Base-by-base conservation (phyloP, 2,888 invertebrate species). In the Eristalis pertinax region DNA sequence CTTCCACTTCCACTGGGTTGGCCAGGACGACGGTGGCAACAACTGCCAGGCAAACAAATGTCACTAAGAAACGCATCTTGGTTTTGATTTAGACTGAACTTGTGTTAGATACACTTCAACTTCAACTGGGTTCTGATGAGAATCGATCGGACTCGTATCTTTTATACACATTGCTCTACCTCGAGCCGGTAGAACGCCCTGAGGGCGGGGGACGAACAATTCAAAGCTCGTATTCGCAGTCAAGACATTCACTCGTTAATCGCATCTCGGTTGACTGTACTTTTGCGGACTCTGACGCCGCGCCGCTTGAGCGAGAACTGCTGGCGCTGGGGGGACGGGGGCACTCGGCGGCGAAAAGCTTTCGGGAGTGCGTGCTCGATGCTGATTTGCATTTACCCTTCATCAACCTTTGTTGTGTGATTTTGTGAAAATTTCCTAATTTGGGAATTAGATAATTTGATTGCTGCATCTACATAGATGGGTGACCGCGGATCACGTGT, bases 41-140 rank as follows among this genome's bases (percentile, higher is more conserved):
- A 0, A 88, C 69, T 11, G 88, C 89, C 82, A 90, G 5, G 5
- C 85, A 88, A 29, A 84, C 32, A 19, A 90, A 88, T 50, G 77
- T 82, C 43, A 89, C 69, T 10, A 89, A 41, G 68, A 89, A 81
- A 81, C 88, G 90, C 90, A 90, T 90, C 68, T 81, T 76, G 77
- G 10, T 3, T 32, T 29, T 43, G 26, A 29, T 26, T 19, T 81
- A 3, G 19, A 43, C 5, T 50, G 10, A 15, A 8, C 22, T 50
- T 13, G 5, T 60, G 63, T 78, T 86, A 69, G 60, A 82, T 32
- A 74, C 77, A 82, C 85, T 82, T 82, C 82, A 70, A 81, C 62
- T 50, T 85, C 76, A 64, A 70, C 38, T 86, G 13, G 68, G 75
- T 75, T 86, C 82, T 86, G 86, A 82, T 86, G 86, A 63, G 26